Percentiles rank a stretch among this genome's conserved stretches.
These are phyloP conservation scores for Stichodactyla mertensii DNA, from an alignment of 64 coral and sea anemone genomes.

Conservation along the genomic window DNA sequence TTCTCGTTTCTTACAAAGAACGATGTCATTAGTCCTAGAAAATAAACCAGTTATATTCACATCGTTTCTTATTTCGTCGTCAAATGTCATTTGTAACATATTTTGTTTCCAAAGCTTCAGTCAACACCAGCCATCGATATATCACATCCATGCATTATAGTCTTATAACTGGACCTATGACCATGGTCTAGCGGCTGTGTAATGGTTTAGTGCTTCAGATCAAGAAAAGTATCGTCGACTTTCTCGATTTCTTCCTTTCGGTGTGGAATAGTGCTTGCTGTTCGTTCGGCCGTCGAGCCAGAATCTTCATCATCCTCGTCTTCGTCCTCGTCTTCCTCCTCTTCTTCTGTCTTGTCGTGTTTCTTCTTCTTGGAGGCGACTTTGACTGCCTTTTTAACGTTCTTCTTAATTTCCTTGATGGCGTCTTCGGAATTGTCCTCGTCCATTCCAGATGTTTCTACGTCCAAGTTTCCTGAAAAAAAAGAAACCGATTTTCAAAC, in stretches of 20 bases:
- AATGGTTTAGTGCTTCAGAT: constrained; percentile 10
- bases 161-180: not conserved
- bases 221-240: constrained; percentile 4
- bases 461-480: not conserved
- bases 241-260: constrained; percentile 18
- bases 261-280: constrained; percentile 30
- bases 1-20: not conserved
- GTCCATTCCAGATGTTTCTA: constrained; percentile 23
- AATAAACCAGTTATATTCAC: not conserved
- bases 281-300: constrained; percentile 29
- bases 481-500: not conserved
- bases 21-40: not conserved
- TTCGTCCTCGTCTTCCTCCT: constrained; percentile 45
- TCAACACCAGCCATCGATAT: not conserved
- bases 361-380: not conserved
- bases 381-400: constrained; percentile 26
- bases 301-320: constrained; percentile 48
- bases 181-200: not conserved
- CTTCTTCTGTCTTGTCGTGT: constrained; percentile 28
- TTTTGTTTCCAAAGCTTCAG: not conserved
- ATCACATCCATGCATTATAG: not conserved
- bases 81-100: not conserved
- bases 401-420: constrained; percentile 39
- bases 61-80: not conserved
- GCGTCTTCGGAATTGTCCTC: constrained; percentile 31